Evolutionary conservation across 2,888 invertebrate species (phyloP).

Genomic region (Drosophila koepferae): DNA sequence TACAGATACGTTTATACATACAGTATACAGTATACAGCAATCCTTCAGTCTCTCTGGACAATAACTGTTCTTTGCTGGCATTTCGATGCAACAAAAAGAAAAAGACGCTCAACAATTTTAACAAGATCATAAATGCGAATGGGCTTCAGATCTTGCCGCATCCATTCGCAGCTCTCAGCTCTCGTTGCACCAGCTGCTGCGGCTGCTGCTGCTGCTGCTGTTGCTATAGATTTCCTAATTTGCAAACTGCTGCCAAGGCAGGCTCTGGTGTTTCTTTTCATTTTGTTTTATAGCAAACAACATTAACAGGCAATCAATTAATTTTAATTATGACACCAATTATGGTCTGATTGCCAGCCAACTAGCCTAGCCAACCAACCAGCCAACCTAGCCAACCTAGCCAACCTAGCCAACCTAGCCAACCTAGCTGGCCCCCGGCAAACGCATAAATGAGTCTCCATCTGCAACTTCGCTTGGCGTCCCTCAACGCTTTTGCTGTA

Average conservation of each 20-base stretch:
- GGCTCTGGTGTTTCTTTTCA: slow-evolving; percentile 8
- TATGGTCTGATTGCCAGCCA: slow-evolving; percentile 74
- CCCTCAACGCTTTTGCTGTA: slow-evolving; percentile 38
- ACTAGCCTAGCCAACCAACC: slow-evolving; percentile 37
- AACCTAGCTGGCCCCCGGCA: slow-evolving; percentile 3
- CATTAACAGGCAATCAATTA: slow-evolving; percentile 71
- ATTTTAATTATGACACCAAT: slow-evolving; percentile 80
- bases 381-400: slow-evolving; percentile 25
- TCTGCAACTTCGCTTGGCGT: slow-evolving; percentile 14
- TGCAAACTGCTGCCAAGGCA: slow-evolving; percentile 53
- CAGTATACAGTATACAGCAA: not conserved
- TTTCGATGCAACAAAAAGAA: slow-evolving; percentile 46
- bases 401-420: slow-evolving; percentile 27
- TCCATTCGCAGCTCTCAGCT: slow-evolving; percentile 16
- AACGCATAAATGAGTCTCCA: slow-evolving; percentile 45
- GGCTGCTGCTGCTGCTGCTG: slow-evolving; percentile 8
- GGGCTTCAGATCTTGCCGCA: slow-evolving; percentile 71
- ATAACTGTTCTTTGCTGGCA: slow-evolving; percentile 63
- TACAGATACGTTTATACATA: not conserved
- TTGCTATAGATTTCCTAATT: slow-evolving; percentile 66
- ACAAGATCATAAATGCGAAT: slow-evolving; percentile 76
- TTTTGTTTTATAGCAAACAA: slow-evolving; percentile 19
- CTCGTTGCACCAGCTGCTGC: not conserved
- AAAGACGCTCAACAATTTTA: slow-evolving; percentile 70
- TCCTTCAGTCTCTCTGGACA: not conserved